phyloP scores from a whole-genome alignment of 2,113 vertebrate species.

The Pandion haliaetus region DNA sequence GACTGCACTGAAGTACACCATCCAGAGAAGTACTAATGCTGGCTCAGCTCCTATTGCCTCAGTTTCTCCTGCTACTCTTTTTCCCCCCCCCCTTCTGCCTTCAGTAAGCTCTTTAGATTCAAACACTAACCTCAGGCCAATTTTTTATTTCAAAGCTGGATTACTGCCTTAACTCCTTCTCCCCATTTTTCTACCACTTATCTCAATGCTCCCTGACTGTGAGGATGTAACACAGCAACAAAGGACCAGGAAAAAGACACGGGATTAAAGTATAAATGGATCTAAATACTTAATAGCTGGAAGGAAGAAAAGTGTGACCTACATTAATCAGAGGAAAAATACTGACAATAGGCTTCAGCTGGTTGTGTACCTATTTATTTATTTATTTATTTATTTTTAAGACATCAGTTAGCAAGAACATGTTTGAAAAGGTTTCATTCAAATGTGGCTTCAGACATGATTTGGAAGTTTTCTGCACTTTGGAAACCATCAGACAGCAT shows the following conservation, averaged over 20 bases:
- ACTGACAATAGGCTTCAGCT: neutral
- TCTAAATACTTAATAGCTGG: constrained; percentile 35
- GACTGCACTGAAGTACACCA: neutral
- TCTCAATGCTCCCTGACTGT: constrained; percentile 17
- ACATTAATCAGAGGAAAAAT: constrained; percentile 12
- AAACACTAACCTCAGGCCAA: neutral
- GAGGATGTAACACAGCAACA: constrained; percentile 35
- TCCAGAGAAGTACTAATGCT: neutral
- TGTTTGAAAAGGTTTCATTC: neutral
- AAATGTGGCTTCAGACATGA: neutral
- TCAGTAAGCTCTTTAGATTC: neutral
- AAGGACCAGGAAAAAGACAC: constrained; percentile 7
- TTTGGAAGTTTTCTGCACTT: neutral
- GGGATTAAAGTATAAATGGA: constrained; percentile 39
- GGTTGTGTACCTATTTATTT: neutral
- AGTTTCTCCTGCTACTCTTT: neutral
- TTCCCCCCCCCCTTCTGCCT: neutral
- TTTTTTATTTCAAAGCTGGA: constrained; percentile 48
- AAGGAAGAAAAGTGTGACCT: constrained; percentile 18
- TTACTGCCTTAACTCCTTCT: constrained; percentile 33
- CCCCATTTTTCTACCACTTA: constrained; percentile 36
- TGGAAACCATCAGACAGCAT: neutral
- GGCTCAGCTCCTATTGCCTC: neutral
- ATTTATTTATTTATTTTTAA: neutral
- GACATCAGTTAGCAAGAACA: neutral